Base-by-base conservation (phyloP, 2,113 vertebrate species). In the Nothoprocta pentlandii region DNA sequence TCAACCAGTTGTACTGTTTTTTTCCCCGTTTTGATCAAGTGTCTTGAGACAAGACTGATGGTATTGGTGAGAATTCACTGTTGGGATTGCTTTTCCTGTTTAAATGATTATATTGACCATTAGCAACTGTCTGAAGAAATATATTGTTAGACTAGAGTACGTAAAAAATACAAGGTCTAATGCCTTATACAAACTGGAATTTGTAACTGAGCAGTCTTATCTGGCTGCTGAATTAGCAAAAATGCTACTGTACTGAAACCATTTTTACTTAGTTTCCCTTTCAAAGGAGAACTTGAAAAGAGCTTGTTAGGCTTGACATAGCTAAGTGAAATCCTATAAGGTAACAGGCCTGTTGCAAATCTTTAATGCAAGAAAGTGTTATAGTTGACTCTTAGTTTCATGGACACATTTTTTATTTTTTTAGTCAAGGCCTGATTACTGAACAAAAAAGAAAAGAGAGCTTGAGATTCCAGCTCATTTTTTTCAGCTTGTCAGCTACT, bases 261-360 rank as follows among this genome's bases (percentile, higher is more conserved):
- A 7, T 83, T 95, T 83, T 85, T 46, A 77, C 46, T 32, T n/a
- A 34, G 17, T 76, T 66, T 85, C 14, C 25, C 9, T 83, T 49
- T 87, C 79, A 68, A 68, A 82, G 36, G 14, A 89, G 46, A 91
- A 39, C 12, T 8, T 66, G 58, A 59, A 34, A 12, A 49, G 82
- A 30, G 67, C 59, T 85, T 92, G 41, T 74, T 49, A 92, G 47
- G 49, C 67, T 54, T 85, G 46, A 91, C 49, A 51, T 34, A 59
- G 41, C 82, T 80, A 74, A 96, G 87, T 49, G 44, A 85, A 96
- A 91, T 89, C 26, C 82, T 74, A 41, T 68, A 76, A 17, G 2
- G 16, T 39, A 93, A 56, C 30, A 44, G 39, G 44, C 25, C 54
- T 80, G 58, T 66, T 92, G 28, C 58, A 92, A 63, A 89, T 82